These are phyloP conservation scores for Eilema griseolum DNA, from an alignment of 2,888 invertebrate genomes.

Conservation along the genomic window DNA sequence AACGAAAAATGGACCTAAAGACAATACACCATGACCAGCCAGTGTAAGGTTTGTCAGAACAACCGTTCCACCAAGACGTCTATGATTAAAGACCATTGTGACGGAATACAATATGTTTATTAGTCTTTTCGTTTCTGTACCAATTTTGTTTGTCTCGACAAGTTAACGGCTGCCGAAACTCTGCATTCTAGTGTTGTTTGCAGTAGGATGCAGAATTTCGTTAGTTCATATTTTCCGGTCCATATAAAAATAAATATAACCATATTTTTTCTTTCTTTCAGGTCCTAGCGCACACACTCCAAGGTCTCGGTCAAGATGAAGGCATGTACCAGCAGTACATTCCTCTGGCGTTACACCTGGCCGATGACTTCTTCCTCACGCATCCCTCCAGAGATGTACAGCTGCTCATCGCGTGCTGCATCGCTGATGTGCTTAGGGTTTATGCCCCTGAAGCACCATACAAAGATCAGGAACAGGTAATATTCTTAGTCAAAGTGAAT, in stretches of 20 bases:
- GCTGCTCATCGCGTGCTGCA: constrained; percentile 97
- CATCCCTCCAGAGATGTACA: constrained; percentile 97
- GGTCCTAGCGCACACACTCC: constrained; percentile 97
- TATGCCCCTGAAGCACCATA: constrained; percentile 99
- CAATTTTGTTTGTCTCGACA: too few relatives aligned
- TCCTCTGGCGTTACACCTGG: constrained; percentile 96
- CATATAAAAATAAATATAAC: background rate
- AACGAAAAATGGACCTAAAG: too few relatives aligned
- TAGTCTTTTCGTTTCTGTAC: too few relatives aligned
- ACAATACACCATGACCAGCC: too few relatives aligned
- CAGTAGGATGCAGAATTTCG: too few relatives aligned
- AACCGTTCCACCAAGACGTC: too few relatives aligned
- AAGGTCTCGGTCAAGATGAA: constrained; percentile 98
- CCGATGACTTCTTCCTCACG: constrained; percentile 96
- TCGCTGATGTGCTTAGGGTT: constrained; percentile 98
- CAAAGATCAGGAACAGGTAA: constrained; percentile 96
- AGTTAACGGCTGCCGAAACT: too few relatives aligned
- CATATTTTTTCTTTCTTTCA: constrained; percentile 58
- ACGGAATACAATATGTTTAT: too few relatives aligned
- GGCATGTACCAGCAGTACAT: constrained; percentile 97
- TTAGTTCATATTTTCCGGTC: too few relatives aligned
- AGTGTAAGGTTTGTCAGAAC: too few relatives aligned
- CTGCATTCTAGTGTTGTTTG: too few relatives aligned
- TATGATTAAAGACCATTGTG: too few relatives aligned
- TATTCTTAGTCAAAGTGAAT: background rate